Evolutionary conservation across 2,888 invertebrate species (phyloP).

Genomic region (Lithodes maja): DNA sequence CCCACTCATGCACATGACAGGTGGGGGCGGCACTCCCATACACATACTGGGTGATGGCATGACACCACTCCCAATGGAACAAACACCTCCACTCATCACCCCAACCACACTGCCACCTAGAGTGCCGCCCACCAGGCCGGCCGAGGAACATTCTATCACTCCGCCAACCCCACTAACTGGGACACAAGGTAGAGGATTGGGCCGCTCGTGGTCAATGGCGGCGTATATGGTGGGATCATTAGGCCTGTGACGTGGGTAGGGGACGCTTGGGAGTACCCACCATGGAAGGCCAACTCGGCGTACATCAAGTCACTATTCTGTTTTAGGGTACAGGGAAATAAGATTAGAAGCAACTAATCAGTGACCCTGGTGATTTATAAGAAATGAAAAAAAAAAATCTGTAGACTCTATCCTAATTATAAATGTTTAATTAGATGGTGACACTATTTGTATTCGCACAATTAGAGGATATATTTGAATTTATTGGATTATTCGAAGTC

Average conservation of each 20-base stretch:
- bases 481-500: too few relatives aligned
- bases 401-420: too few relatives aligned
- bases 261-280: conserved; percentile 33
- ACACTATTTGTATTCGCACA: too few relatives aligned
- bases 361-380: too few relatives aligned
- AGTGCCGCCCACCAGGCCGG: conserved; percentile 24
- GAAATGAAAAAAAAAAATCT: too few relatives aligned
- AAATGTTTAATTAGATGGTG: too few relatives aligned
- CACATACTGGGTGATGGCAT: conserved; percentile 30
- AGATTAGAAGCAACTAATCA: too few relatives aligned
- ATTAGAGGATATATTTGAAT: too few relatives aligned
- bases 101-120: conserved; percentile 39
- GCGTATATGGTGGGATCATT: conserved; percentile 57
- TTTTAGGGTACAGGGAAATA: too few relatives aligned
- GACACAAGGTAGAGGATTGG: conserved; percentile 31
- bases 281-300: conserved; percentile 60
- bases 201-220: conserved; percentile 48
- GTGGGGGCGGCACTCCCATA: background rate
- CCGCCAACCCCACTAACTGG: conserved; percentile 28
- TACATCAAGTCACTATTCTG: conserved; percentile 66
- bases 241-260: conserved; percentile 44
- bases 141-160: conserved; percentile 8
- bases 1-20: conserved; percentile 2
- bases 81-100: conserved; percentile 14
- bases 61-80: conserved; percentile 2